Percentiles rank a stretch among this genome's conserved stretches.
Conservation (phyloP, 2,888 invertebrate genomes). For the Drosophila kokeensis region DNA sequence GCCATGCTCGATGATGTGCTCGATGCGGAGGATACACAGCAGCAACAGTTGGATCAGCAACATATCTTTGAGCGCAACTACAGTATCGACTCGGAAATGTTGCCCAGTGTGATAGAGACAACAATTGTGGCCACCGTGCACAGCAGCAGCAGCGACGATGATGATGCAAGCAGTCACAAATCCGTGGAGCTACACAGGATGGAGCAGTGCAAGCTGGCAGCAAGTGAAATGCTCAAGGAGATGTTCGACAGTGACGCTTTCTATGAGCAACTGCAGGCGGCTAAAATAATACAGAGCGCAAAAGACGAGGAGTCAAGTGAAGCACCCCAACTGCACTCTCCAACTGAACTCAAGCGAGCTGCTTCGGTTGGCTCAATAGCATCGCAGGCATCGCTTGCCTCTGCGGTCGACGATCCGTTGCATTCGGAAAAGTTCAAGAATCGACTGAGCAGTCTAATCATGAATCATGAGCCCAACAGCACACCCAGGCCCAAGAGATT, state of each 20-base stretch:
- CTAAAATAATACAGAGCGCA: not conserved
- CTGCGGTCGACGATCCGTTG: constrained; percentile 69
- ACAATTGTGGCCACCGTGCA: constrained; percentile 83
- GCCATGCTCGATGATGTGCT: constrained; percentile 83
- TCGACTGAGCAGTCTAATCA: constrained; percentile 75
- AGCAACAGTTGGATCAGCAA: constrained; percentile 46
- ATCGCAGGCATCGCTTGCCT: constrained; percentile 61
- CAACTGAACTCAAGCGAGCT: constrained; percentile 23
- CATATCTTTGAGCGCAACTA: constrained; percentile 60
- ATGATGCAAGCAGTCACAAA: constrained; percentile 38
- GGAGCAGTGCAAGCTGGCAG: constrained; percentile 59
- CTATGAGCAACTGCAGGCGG: constrained; percentile 57
- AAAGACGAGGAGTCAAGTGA: not conserved
- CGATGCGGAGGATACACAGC: constrained; percentile 73
- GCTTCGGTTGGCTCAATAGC: constrained; percentile 35
- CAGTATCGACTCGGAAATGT: constrained; percentile 81
- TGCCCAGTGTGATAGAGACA: constrained; percentile 80
- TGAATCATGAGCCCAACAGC: constrained; percentile 42
- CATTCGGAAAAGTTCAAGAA: constrained; percentile 80
- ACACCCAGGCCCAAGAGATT: constrained; percentile 31
- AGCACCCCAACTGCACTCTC: not conserved
- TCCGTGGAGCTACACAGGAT: constrained; percentile 31
- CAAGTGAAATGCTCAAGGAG: constrained; percentile 68
- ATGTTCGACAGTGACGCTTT: constrained; percentile 70
- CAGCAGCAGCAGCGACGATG: constrained; percentile 72